These are phyloP conservation scores for Upupa epops DNA, from an alignment of 2,113 vertebrate species.

Conservation along the genomic window DNA sequence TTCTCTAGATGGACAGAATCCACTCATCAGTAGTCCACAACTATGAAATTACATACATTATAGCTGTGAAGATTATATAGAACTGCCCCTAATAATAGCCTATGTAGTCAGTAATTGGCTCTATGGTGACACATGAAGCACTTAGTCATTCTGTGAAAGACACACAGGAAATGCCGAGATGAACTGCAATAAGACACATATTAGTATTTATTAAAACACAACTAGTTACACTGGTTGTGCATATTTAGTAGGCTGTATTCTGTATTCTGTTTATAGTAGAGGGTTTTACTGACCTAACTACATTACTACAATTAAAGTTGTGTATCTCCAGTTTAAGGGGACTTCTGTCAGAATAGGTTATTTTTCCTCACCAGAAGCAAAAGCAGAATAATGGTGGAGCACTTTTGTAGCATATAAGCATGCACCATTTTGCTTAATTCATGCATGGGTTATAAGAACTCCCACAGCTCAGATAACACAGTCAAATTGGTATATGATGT, in stretches of 20 bases:
- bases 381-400: background rate
- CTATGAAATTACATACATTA: background rate
- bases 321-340: background rate
- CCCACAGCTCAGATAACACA: background rate
- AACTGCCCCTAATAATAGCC: conserved; percentile 35
- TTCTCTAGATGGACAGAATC: background rate
- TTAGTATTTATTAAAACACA: conserved; percentile 59
- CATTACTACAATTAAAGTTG: background rate
- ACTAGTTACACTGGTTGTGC: conserved; percentile 56
- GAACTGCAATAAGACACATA: conserved; percentile 12
- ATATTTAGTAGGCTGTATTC: background rate
- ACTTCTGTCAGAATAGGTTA: background rate
- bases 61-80: conserved; percentile 30
- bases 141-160: conserved; percentile 28
- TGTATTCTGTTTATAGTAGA: conserved; percentile 17
- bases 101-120: conserved; percentile 14
- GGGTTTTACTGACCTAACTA: conserved; percentile 16
- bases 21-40: background rate
- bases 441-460: background rate
- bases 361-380: background rate
- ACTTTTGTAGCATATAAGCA: background rate
- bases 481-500: background rate
- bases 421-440: background rate
- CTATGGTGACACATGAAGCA: background rate
- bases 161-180: conserved; percentile 46